Evolutionary conservation across 2,797 vertebrate species (phyloP).

Genomic region (Kryptolebias ocellatus): DNA sequence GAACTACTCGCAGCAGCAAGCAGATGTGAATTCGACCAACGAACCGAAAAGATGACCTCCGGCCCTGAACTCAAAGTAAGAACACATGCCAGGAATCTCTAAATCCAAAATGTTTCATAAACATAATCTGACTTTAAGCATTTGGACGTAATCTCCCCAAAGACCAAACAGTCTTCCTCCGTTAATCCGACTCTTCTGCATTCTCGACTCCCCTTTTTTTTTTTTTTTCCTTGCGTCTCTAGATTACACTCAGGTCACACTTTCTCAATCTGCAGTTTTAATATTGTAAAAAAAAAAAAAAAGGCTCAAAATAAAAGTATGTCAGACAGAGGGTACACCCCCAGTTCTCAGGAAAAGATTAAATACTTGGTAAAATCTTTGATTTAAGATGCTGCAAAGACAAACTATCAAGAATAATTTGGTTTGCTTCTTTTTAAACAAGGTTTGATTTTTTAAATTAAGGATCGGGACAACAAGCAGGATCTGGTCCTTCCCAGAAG

Average conservation of each 20-base stretch:
- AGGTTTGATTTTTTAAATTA: too few relatives aligned
- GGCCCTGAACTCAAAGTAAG: conserved; percentile 14
- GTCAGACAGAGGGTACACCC: too few relatives aligned
- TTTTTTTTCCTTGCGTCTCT: conserved; percentile 17
- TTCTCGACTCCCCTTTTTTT: conserved; percentile 1
- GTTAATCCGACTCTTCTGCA: conserved; percentile 51
- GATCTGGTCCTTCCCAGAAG: too few relatives aligned
- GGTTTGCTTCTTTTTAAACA: too few relatives aligned
- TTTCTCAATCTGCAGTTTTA: neutral
- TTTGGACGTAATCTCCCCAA: conserved; percentile 57
- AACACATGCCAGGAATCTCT: conserved; percentile 46
- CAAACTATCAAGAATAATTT: too few relatives aligned
- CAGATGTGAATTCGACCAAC: neutral
- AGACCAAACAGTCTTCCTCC: conserved; percentile 47
- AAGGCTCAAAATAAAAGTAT: too few relatives aligned
- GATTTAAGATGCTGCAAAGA: too few relatives aligned
- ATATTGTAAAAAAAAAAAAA: neutral
- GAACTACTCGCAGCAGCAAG: too few relatives aligned
- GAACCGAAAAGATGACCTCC: conserved; percentile 16
- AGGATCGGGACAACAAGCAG: too few relatives aligned
- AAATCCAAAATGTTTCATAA: conserved; percentile 37
- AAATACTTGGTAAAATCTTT: too few relatives aligned
- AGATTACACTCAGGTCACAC: neutral
- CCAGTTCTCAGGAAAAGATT: too few relatives aligned
- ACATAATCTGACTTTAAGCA: conserved; percentile 59